Base-by-base conservation (phyloP, 2,113 vertebrate genomes). In the Brachypteracias leptosomus region DNA sequence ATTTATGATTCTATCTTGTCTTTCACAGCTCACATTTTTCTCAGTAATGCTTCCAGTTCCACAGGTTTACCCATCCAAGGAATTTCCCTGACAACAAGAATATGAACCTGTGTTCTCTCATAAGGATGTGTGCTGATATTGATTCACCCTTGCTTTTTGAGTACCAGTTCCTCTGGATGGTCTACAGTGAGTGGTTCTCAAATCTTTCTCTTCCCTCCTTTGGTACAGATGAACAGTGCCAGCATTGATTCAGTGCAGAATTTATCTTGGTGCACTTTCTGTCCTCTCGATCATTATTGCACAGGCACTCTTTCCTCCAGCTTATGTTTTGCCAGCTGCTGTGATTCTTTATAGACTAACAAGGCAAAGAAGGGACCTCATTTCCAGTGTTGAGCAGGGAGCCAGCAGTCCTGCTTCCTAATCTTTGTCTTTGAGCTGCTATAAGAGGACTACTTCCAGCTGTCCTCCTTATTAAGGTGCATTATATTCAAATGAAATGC, bases 1-100 rank as follows among this genome's bases (percentile, higher is more conserved):
- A 97, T 96, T 95, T 93, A 96, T 93, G 82, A 92, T 95, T 95
- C 77, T 94, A 57, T 96, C 94, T 96, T 80, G 62, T 83, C 61
- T 95, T 96, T 92, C 96, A 92, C 73, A 77, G 89, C 52, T 76
- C 76, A 70, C 89, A 94, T 95, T 95, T 96, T 96, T 90, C 89
- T 96, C 54, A 54, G 59, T 86, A 96, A 81, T 0, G 2, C 38
- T 88, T 83, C 72, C 72, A 90, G 29, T 95, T 95, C 79, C 81
- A 89, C 85, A 96, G 86, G 91, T 95, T 96, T 93, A 93, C n/a
- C 90, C 82, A 88, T 79, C 87, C 73, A 90, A 96, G 65, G 80
- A 93, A 95, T 95, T 93, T 94, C n/a, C 38, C 88, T 80, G 95
- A 94, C 92, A 94, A 96, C 40, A 95, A 85, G 96, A 96, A 91